Evolutionary conservation across 2,888 invertebrate genomes (phyloP).

Genomic region (Cremastinae sp.): DNA sequence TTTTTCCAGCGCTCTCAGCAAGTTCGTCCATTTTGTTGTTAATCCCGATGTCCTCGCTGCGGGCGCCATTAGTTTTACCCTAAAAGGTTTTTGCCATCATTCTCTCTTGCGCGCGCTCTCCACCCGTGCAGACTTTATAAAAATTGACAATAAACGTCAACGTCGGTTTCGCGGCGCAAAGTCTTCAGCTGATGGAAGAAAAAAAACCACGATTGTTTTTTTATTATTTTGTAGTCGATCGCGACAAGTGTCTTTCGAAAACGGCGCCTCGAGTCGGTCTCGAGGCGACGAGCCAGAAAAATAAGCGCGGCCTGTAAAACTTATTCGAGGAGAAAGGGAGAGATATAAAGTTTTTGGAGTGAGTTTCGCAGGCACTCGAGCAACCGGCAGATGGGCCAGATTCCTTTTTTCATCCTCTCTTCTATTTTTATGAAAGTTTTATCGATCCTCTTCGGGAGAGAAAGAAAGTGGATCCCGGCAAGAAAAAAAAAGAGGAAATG

Average conservation of each 20-base stretch:
- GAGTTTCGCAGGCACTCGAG: conserved; percentile 66
- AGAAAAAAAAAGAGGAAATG: conserved; percentile 8
- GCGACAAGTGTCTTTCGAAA: conserved; percentile 6
- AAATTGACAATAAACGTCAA: conserved; percentile 49
- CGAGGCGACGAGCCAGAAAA: background rate
- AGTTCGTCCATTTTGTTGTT: conserved; percentile 31
- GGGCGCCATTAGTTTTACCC: conserved; percentile 71
- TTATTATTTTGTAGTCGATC: conserved; percentile 41
- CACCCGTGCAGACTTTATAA: conserved; percentile 45
- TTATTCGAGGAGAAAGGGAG: too few species aligned
- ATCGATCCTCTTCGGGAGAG: conserved; percentile 1
- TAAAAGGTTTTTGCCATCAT: conserved; percentile 78
- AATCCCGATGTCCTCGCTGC: conserved; percentile 58
- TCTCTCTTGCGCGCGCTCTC: conserved; percentile 62
- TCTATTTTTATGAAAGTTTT: conserved; percentile 9
- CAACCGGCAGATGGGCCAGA: conserved; percentile 60
- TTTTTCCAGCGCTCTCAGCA: conserved; percentile 10
- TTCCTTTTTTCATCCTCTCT: background rate
- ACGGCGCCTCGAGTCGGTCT: background rate
- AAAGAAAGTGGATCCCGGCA: background rate
- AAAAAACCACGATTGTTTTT: too few species aligned
- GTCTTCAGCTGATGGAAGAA: conserved; percentile 8
- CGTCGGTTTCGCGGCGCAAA: conserved; percentile 45
- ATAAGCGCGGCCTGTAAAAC: conserved; percentile 7
- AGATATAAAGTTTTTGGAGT: background rate